These are phyloP conservation scores for Ophion obscuratus DNA, from an alignment of 2,888 invertebrate species.

Conservation along the genomic window DNA sequence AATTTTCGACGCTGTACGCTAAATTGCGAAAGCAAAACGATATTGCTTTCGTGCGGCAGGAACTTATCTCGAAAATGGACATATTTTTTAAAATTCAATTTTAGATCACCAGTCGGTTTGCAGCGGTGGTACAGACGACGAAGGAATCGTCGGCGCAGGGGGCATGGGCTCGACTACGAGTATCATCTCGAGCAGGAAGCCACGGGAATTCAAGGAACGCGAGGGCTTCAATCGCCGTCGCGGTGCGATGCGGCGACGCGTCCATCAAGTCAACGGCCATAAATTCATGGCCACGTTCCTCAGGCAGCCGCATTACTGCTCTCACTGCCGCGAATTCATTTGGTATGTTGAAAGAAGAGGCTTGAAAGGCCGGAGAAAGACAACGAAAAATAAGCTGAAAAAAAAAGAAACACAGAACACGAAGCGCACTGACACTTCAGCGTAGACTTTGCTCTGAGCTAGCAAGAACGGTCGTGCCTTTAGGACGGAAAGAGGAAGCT, in stretches of 20 bases:
- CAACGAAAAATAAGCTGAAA: constrained; percentile 8
- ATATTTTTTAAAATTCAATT: background rate
- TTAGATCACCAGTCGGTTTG: constrained; percentile 79
- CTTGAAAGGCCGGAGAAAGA: background rate
- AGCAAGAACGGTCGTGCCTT: constrained; percentile 35
- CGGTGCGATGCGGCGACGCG: constrained; percentile 98
- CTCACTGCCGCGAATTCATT: constrained; percentile 99
- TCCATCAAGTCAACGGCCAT: constrained; percentile 99
- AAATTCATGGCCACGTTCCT: constrained; percentile 99
- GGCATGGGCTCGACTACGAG: constrained; percentile 75
- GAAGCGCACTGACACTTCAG: constrained; percentile 9
- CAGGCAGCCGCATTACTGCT: constrained; percentile 99
- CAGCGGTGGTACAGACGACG: constrained; percentile 76
- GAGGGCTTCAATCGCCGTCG: constrained; percentile 97
- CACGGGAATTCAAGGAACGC: constrained; percentile 98
- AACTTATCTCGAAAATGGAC: background rate
- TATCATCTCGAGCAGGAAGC: constrained; percentile 83
- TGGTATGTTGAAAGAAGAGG: constrained; percentile 88
- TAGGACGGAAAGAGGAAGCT: constrained; percentile 14
- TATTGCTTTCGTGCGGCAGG: too few species aligned
- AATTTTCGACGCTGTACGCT: too few species aligned
- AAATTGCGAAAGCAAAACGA: background rate
- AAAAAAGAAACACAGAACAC: constrained; percentile 8
- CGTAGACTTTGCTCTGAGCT: constrained; percentile 30
- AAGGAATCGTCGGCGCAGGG: constrained; percentile 74